Evolutionary conservation across 1,140 invertebrate species (phyloP), one percentile per base, ranked within the genome.

Genomic region (Cydia fagiglandana): DNA sequence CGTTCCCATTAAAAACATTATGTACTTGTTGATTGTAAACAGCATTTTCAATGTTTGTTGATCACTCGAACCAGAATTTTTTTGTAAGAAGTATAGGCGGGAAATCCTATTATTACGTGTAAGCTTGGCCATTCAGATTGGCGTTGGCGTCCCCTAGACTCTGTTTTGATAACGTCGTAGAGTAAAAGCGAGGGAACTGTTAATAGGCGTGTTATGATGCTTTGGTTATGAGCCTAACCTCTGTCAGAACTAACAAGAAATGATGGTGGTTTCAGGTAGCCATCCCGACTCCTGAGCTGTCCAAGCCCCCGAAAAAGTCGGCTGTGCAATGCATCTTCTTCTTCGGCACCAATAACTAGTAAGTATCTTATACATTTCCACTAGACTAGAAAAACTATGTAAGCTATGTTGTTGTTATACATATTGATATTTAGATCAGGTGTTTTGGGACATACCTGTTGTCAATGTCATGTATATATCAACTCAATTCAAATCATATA

Each of bases 291-390:
- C 93, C 95, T 76, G 95, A 96, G 78, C 86, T 96, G 83, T 70
- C 66, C 30, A 96, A 95, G 86, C 95, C 94, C 80, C 95, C 95
- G 30, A 96, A 95, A 85, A 96, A 95, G 82, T 93, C 92, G 66
- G 94, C 88, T 74, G 93, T 95, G 10, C 96, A 97, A 82, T 98
- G 97, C 93, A 97, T 99, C 77, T 98, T 96, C 91, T 99, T 99
- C 93, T 99, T 98, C 94, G 98, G 98, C 70, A 96, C 96, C 47
- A 96, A 98, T 81, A 98, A 99, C 91, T 99, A 97, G 97, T 98
- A 94, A 97, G 97, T 66, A 66, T 66, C 15, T 4, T 66, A 66
- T 34, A 66, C 47, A 64, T 66, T 41, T 61, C 7, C 28, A 24
- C n/a, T 61, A 61, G 17, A 61, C 17, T 10, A 24, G n/a, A n/a